phyloP scores from a whole-genome alignment of 35 echinoderm and acorn worm genomes.

The Acanthaster planci region DNA sequence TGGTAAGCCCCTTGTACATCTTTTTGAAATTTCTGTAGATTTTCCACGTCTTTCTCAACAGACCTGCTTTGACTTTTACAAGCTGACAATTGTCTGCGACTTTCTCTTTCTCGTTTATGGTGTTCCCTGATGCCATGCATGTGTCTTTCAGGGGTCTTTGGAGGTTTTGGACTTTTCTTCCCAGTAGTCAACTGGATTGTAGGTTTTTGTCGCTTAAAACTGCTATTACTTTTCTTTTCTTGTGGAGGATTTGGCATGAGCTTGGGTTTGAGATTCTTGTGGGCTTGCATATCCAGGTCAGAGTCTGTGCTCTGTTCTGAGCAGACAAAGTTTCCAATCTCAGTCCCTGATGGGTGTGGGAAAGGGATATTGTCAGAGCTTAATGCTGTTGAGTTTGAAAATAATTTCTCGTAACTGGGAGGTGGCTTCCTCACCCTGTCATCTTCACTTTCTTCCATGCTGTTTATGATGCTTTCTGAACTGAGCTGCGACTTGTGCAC shows the following conservation, averaged over 20 bases:
- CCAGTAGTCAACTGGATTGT: background rate
- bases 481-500: background rate
- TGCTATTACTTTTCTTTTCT: background rate
- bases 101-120: constrained; percentile 49
- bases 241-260: background rate
- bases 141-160: constrained; percentile 67
- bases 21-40: no score
- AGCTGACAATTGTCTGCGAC: background rate
- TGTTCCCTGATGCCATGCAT: constrained; percentile 47
- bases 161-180: constrained; percentile 29
- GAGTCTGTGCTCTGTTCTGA: constrained; percentile 20
- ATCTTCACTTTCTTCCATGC: background rate
- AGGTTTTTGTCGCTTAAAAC: background rate
- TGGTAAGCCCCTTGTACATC: no score
- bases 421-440: background rate
- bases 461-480: background rate
- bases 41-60: no score
- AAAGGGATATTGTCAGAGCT: background rate
- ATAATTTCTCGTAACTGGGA: no score
- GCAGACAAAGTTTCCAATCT: constrained; percentile 15
- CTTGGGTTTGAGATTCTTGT: background rate
- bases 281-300: background rate
- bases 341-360: background rate
- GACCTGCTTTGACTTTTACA: background rate
- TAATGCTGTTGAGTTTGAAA: background rate